phyloP scores from a whole-genome alignment of 2,888 invertebrate species.

The Apamea monoglypha region DNA sequence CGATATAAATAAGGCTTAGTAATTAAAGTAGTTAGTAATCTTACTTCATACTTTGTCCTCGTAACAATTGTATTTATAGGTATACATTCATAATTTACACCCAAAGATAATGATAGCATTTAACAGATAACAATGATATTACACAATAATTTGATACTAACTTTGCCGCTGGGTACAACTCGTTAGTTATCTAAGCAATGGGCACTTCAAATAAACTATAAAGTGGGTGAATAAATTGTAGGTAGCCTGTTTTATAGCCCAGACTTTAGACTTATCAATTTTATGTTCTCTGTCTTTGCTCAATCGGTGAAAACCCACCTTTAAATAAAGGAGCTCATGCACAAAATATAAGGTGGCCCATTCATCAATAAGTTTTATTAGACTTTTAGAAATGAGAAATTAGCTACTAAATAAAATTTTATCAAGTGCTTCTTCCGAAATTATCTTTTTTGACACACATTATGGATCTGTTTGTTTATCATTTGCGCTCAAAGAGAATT shows the following conservation, averaged over 20 bases:
- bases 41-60: constrained; percentile 39
- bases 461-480: constrained; percentile 33
- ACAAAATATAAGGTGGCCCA: neutral
- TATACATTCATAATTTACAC: constrained; percentile 46
- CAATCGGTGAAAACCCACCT: neutral
- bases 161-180: constrained; percentile 34
- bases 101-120: constrained; percentile 60
- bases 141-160: constrained; percentile 59
- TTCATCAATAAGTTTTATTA: neutral
- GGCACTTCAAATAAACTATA: constrained; percentile 40
- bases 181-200: constrained; percentile 55
- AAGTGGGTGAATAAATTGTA: constrained; percentile 45
- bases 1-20: constrained; percentile 7
- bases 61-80: constrained; percentile 47
- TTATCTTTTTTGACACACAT: constrained; percentile 39
- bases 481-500: constrained; percentile 7
- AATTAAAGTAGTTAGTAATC: constrained; percentile 16
- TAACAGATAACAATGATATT: constrained; percentile 56
- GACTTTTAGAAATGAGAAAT: neutral
- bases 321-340: constrained; percentile 9
- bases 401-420: neutral
- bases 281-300: constrained; percentile 26
- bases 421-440: constrained; percentile 6
- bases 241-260: constrained; percentile 25
- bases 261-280: constrained; percentile 36